Evolutionary conservation across 2,113 vertebrate genomes (phyloP), one percentile per base, ranked within the genome.

Genomic region (Oryzias javanicus): DNA sequence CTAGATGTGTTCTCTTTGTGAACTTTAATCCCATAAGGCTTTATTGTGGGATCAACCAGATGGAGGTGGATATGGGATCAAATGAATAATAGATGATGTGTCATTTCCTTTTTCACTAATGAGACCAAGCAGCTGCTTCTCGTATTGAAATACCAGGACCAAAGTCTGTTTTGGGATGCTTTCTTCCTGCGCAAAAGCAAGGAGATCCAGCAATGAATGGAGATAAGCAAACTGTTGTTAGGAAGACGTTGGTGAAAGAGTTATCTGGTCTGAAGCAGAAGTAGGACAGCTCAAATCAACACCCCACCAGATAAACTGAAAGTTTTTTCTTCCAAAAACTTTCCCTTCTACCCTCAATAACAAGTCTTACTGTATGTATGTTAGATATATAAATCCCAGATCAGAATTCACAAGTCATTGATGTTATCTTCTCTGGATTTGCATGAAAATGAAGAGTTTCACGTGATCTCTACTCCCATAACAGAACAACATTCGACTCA

Each of bases 71-170:
- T 60, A 27, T 74, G 75, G 49, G 55, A 42, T 52, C n/a, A 49
- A 29, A 54, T 83, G 60, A 86, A 83, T 89, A 86, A 87, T 87
- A 78, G 66, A 84, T 79, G 76, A 51, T 29, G 40, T 72, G 72
- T 79, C 76, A 73, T 74, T 79, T 84, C 76, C 72, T 68, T 75
- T 67, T 72, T 76, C 41, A 17, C 67, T 75, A 75, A 80, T 85
- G 68, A 80, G 83, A 87, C 72, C 70, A 65, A 72, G 67, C 77
- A 82, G 71, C 78, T 83, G 71, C 72, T 80, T 7, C 69, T 74
- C 25, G 16, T 56, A 53, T 64, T 72, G 49, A 61, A 78, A 75
- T 61, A 56, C 63, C 64, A 47, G 54, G 49, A 50, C 20, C 45
- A 41, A 24, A 6, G 19, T 40, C 48, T 66, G 49, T 19, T 50